These are phyloP conservation scores for Hylaea fasciaria DNA, from an alignment of 2,888 invertebrate species.

Conservation along the genomic window DNA sequence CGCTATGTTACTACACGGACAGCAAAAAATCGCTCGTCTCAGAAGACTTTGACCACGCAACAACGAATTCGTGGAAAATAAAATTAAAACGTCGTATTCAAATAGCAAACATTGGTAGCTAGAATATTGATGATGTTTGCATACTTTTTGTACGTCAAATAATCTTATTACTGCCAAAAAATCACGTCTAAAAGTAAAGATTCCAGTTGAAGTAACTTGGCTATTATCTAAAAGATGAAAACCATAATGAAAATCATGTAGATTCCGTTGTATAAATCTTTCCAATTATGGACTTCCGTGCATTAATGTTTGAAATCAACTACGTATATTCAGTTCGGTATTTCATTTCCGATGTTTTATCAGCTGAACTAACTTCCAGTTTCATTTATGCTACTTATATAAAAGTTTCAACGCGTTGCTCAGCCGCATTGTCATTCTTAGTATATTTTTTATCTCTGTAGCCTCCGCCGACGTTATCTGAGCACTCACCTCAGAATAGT, in stretches of 20 bases:
- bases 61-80: slow-evolving; percentile 5
- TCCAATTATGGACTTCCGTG: too few species aligned
- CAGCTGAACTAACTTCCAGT: neutral
- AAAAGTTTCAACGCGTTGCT: neutral
- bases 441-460: slow-evolving; percentile 35
- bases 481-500: slow-evolving; percentile 46
- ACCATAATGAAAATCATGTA: too few species aligned
- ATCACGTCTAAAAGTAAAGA: neutral
- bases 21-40: slow-evolving; percentile 39
- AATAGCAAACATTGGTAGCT: slow-evolving; percentile 10
- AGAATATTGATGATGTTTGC: slow-evolving; percentile 19
- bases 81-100: slow-evolving; percentile 6
- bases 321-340: neutral
- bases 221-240: too few species aligned
- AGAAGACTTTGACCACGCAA: slow-evolving; percentile 25
- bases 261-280: too few species aligned
- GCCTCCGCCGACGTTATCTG: slow-evolving; percentile 42
- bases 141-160: neutral
- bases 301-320: too few species aligned
- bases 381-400: neutral
- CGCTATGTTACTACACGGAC: slow-evolving; percentile 56
- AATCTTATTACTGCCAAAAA: neutral
- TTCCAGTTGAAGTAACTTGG: too few species aligned
- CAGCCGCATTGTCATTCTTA: slow-evolving; percentile 15
- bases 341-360: neutral